Conservation (phyloP, 1,140 invertebrate species). For the Triops longicaudatus region DNA sequence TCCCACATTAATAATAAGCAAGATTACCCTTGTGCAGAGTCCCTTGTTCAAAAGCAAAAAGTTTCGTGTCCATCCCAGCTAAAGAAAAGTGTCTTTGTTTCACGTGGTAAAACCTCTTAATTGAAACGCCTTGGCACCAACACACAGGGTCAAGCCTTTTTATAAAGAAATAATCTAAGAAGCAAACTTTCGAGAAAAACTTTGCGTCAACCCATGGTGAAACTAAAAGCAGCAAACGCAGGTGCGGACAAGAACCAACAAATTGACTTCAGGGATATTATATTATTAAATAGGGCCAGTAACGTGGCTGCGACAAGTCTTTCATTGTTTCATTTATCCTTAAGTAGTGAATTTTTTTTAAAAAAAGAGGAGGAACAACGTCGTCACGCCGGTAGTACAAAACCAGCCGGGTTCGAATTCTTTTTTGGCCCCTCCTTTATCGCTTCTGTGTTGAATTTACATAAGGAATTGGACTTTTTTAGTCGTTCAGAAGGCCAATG, state of each 20-base stretch:
- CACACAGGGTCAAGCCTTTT: not conserved
- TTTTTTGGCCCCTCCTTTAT: not conserved
- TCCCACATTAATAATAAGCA: not conserved
- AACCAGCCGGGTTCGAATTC: not conserved
- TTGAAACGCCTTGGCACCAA: not conserved
- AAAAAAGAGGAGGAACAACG: not conserved
- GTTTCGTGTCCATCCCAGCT: not conserved
- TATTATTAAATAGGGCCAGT: slow-evolving; percentile 5
- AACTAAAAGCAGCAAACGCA: slow-evolving; percentile 11
- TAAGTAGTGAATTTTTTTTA: not conserved
- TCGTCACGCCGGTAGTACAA: not conserved
- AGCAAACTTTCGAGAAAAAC: not conserved
- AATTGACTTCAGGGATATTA: slow-evolving; percentile 8
- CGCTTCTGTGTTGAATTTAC: not conserved
- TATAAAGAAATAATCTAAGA: not conserved
- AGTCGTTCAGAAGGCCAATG: not conserved
- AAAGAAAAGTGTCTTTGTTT: not conserved
- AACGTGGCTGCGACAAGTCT: slow-evolving; percentile 14
- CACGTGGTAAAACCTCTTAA: not conserved
- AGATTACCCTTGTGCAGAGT: not conserved
- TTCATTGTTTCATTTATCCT: not conserved
- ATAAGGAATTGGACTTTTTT: not conserved
- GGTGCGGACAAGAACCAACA: slow-evolving; percentile 12
- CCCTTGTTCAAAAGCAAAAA: not conserved
- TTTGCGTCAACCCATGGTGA: not conserved